Conservation (phyloP, 2,797 vertebrate species). For the Eidolon dupreanum region DNA sequence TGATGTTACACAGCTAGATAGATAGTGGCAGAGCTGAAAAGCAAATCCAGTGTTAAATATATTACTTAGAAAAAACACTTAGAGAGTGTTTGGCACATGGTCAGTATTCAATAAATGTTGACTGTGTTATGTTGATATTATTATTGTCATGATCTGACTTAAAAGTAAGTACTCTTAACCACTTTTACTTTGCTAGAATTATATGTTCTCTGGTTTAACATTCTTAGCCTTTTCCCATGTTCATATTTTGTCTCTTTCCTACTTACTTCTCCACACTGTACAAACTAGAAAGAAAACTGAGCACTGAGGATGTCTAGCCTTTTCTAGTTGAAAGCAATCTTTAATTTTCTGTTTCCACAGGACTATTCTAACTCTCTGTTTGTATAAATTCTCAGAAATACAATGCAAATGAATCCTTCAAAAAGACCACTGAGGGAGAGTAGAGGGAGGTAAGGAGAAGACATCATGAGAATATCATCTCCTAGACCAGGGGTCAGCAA, state of each 20-base stretch:
- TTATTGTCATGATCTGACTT: neutral
- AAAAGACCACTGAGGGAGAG: neutral
- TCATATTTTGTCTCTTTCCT: neutral
- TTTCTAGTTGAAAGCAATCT: neutral
- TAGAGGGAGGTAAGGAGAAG: neutral
- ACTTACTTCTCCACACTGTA: neutral
- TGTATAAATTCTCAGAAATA: neutral
- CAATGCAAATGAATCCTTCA: neutral
- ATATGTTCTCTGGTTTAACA: neutral
- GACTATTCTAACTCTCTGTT: neutral
- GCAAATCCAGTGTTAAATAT: neutral
- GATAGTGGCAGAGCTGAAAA: neutral
- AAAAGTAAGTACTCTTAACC: neutral
- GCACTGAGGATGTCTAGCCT: accelerated
- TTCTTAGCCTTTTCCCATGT: neutral
- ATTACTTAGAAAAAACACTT: neutral
- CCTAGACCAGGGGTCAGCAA: neutral
- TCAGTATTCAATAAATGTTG: neutral
- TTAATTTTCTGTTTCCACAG: neutral
- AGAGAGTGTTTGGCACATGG: neutral
- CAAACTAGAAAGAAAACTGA: neutral
- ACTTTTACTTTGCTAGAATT: neutral
- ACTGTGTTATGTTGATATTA: neutral
- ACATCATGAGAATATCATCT: neutral
- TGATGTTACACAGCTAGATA: too few relatives aligned